Percentiles rank a stretch among this genome's conserved stretches.
Evolutionary conservation across 2,113 vertebrate species (phyloP).

Genomic region (Prionailurus bengalensis): DNA sequence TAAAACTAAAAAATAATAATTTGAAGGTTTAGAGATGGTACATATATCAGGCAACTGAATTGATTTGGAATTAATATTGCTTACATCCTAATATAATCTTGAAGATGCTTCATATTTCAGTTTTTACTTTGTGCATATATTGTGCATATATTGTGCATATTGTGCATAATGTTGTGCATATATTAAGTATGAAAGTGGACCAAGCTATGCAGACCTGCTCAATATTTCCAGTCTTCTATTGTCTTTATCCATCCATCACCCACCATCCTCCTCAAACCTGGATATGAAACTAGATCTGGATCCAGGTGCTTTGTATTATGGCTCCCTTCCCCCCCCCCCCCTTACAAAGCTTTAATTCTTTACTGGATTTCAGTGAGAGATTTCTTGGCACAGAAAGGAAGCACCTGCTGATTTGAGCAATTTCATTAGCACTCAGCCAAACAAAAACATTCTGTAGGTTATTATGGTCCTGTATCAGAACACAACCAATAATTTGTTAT

Average conservation of each 20-base stretch:
- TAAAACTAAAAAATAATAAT: neutral
- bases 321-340: too few species aligned
- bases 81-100: neutral
- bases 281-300: neutral
- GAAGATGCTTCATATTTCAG: neutral
- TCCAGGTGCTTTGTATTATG: neutral
- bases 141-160: neutral
- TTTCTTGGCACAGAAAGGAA: conserved; percentile 62
- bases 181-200: neutral
- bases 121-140: neutral
- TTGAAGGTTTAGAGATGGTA: neutral
- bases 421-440: neutral
- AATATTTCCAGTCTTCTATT: neutral
- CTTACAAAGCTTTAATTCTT: neutral
- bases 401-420: conserved; percentile 33
- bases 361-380: conserved; percentile 24
- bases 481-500: conserved; percentile 26
- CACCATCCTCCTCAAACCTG: neutral
- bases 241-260: neutral
- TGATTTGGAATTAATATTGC: neutral
- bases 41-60: neutral
- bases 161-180: neutral
- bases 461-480: conserved; percentile 1
- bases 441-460: conserved; percentile 38
- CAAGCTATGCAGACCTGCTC: neutral